Evolutionary conservation across 2,797 vertebrate species (phyloP), one percentile per base, ranked within the genome.

Genomic region (Gymnoscopelus microlampas): DNA sequence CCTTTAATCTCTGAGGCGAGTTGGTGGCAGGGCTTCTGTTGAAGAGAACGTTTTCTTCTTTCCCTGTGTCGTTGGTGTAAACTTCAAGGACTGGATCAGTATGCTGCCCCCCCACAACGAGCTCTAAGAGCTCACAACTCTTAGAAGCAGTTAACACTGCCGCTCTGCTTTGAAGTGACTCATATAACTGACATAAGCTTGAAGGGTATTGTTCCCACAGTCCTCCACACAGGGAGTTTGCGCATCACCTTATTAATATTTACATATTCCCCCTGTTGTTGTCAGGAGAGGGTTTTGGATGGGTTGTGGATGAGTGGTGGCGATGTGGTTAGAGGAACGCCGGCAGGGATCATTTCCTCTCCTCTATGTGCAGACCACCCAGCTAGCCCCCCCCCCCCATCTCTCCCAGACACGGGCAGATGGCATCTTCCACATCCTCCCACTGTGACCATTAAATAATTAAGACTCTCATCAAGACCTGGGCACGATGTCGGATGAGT

Each of bases 391-490:
- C n/a, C n/a, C n/a, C n/a, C n/a, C 73, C 77, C 60, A 73, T 74
- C 80, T 84, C 83, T 90, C 87, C 79, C 81, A 62, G 72, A 85
- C 79, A 83, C 79, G 79, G 39, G 88, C 92, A 94, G 91, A 92
- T 93, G 93, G 91, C 86, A 83, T 88, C 82, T 85, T 89, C 83
- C 84, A 73, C 92, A 88, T 85, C 83, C 87, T 91, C 91, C 90
- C 91, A 85, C 89, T 85, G 90, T 87, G 87, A 78, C 84, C 83
- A 94, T 94, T 94, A 93, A 93, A 94, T 93, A 92, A 93, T 94
- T 92, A 93, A 91, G 90, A 87, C 87, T 88, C 90, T 93, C 91
- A 93, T 93, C 87, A 93, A 91, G 92, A 91, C 84, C 91, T 87
- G 84, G 88, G 80, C 86, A 68, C 75, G 87, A 87, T 90, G 90